Base-by-base conservation (phyloP, 2,888 invertebrate species). In the Apodemia hepburni region DNA sequence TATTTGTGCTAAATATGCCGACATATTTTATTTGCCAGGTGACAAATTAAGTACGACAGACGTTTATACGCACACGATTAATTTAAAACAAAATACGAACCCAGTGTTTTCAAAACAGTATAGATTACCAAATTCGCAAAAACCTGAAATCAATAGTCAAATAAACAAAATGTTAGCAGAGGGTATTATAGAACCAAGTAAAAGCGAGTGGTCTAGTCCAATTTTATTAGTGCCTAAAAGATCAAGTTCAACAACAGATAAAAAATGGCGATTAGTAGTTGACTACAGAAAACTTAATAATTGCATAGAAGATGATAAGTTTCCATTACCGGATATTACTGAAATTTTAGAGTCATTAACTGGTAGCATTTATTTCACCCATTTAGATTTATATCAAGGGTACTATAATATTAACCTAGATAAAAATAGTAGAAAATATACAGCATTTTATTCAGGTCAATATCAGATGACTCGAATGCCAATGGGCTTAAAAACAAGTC, bases 1-100 rank as follows among this genome's bases (percentile, higher is more conserved):
- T 49, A 49, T 49, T 49, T 49, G 49, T 49, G 49, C 49, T 49
- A 49, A 49, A 17, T 49, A 49, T 49, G 49, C 49, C 8, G 49
- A 49, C 9, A 49, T 49, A 22, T 22, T 22, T 22, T 22, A 22
- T 22, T 22, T 22, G 22, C 22, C 22, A 22, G 22, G 22, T 22
- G 22, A 22, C 2, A 22, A 22, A 22, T 22, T 22, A 22, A 22
- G 22, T 22, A 22, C 22, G 22, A 22, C 22, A 22, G 22, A 22
- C 22, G 22, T 22, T 49, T 49, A 49, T 17, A 49, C 9, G n/a
- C 17, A 49, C 17, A 49, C 49, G 7, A 49, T 49, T 17, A 49
- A 17, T 49, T 49, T 49, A 49, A 49, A 49, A 49, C 49, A n/a
- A 17, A 49, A 49, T 49, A 49, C 49, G 17, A 49, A 49, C 17